Conservation (phyloP, 2,888 invertebrate species). For the Epistrophe eligans region DNA sequence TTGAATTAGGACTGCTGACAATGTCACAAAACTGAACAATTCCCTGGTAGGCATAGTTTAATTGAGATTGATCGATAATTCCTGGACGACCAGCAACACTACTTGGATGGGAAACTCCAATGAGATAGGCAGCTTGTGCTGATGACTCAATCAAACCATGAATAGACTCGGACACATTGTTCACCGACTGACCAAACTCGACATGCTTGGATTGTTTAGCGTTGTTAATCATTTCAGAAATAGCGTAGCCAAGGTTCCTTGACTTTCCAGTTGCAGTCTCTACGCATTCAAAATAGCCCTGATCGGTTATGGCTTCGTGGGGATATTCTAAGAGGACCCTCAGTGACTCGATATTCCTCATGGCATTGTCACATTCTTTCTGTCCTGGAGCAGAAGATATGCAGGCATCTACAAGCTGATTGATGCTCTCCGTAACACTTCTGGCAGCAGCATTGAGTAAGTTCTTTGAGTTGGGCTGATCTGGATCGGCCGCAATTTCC, state of each 20-base stretch:
- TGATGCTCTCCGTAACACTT: slow-evolving; percentile 96
- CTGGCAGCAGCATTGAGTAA: slow-evolving; percentile 94
- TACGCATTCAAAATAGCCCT: slow-evolving; percentile 96
- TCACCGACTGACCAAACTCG: slow-evolving; percentile 93
- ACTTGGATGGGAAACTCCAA: slow-evolving; percentile 96
- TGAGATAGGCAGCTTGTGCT: slow-evolving; percentile 97
- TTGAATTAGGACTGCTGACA: slow-evolving; percentile 88
- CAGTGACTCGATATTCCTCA: slow-evolving; percentile 95
- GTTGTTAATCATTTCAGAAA: slow-evolving; percentile 97
- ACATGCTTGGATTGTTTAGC: slow-evolving; percentile 95
- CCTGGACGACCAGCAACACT: slow-evolving; percentile 95
- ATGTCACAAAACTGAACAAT: slow-evolving; percentile 95
- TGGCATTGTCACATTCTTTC: slow-evolving; percentile 98
- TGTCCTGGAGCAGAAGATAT: slow-evolving; percentile 97
- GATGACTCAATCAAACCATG: slow-evolving; percentile 96
- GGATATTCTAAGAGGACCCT: slow-evolving; percentile 93
- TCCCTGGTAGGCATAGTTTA: slow-evolving; percentile 94
- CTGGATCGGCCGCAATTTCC: slow-evolving; percentile 94
- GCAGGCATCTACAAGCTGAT: slow-evolving; percentile 89
- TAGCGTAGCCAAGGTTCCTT: slow-evolving; percentile 93
- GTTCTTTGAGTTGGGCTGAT: slow-evolving; percentile 95
- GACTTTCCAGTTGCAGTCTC: slow-evolving; percentile 95
- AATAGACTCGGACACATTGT: slow-evolving; percentile 93
- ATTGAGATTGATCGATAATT: slow-evolving; percentile 94
- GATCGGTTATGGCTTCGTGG: slow-evolving; percentile 93